Base-by-base conservation (phyloP, 2,797 vertebrate genomes). In the Ceryle rudis region DNA sequence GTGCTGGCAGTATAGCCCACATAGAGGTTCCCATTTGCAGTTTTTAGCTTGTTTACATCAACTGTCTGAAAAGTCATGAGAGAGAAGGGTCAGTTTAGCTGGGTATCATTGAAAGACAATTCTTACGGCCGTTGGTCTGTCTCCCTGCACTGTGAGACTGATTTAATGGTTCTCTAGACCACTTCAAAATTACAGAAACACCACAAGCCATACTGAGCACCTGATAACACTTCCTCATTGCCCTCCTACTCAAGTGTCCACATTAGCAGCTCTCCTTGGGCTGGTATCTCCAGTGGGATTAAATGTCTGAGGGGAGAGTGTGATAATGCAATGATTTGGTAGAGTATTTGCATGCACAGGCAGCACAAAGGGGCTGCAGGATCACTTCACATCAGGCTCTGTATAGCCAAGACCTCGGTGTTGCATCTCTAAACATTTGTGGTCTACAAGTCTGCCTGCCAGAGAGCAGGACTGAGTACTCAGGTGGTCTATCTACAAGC, bases 61-160 rank as follows among this genome's bases (percentile, higher is more conserved):
- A 6, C n/a, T 42, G 4, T 39, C 33, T 65, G 37, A 28, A 71
- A 80, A 65, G 14, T 11, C 4, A 41, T 46, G 46, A 29, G 42
- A n/a, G 22, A 80, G 31, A 49, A 81, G 33, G 21, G 35, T 74
- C 31, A 47, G 49, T 58, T 28, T 31, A 71, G 21, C 28, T 28
- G 55, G 71, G 25, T 57, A 16, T 62, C 69, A 33, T 3, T 81
- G 75, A 70, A 78, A 25, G 42, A 44, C 25, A 23, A 4, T 71
- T 78, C 41, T 42, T 66, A 35, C 9, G 29, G 25, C 54, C 81
- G 11, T 52, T 28, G 10, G 17, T 22, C 18, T 69, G 2, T 65
- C 33, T 62, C 39, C 26, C 22, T 64, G 39, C 19, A 12, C 52
- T 0, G 0, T 26, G 37, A 65, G 25, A 44, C 23, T 2, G 9